Conservation (phyloP, 2,113 vertebrate genomes). For the Misgurnus mizolepis region DNA sequence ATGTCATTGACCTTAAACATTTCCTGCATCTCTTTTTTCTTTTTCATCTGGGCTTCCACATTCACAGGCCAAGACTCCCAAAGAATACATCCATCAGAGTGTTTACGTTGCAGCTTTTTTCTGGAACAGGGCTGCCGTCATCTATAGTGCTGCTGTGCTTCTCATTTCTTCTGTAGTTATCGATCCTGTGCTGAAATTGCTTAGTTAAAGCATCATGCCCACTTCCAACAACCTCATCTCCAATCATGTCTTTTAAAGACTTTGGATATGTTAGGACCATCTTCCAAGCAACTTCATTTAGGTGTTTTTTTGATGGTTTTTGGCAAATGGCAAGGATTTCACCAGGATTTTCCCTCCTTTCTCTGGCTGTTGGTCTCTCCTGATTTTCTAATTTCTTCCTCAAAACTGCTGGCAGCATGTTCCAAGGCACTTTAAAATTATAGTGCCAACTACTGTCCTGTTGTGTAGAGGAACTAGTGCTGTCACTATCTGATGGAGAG, state of each 20-base stretch:
- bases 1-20: neutral
- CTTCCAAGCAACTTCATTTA: neutral
- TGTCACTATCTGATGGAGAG: neutral
- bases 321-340: neutral
- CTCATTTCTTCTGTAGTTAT: neutral
- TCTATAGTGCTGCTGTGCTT: neutral
- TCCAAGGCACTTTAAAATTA: neutral
- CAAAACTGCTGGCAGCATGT: neutral
- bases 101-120: neutral
- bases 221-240: neutral
- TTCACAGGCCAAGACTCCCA: neutral
- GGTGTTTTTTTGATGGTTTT: neutral
- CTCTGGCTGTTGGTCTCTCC: neutral
- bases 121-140: neutral
- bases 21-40: neutral
- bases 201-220: neutral
- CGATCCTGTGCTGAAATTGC: neutral
- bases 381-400: neutral
- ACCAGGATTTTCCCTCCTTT: neutral
- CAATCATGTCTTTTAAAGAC: neutral
- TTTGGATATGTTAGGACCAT: constrained; percentile 9
- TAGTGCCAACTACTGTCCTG: neutral
- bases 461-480: neutral
- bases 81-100: neutral
- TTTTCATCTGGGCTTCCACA: neutral